Conservation (phyloP, 2,888 invertebrate species). For the Andrena praecox region DNA sequence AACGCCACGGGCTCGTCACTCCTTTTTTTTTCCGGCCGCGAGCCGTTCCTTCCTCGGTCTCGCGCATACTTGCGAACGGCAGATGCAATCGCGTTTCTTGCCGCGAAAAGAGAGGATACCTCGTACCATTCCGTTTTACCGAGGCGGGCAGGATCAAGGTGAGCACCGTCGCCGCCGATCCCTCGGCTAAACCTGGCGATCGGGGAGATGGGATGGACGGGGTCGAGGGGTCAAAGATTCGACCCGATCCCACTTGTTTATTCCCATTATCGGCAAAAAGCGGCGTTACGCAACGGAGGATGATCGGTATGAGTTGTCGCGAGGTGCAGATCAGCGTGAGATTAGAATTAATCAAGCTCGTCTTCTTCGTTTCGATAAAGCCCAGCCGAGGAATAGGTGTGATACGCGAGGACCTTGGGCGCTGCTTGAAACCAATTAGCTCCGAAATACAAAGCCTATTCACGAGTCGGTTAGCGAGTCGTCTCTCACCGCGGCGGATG, state of each 20-base stretch:
- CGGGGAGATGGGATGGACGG: neutral
- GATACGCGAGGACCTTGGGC: neutral
- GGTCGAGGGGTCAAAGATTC: neutral
- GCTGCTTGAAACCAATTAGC: neutral
- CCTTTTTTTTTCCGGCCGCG: slow-evolving; percentile 21
- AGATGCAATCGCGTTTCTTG: slow-evolving; percentile 15
- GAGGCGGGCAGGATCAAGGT: neutral
- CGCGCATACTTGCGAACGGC: neutral
- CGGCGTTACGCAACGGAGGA: neutral
- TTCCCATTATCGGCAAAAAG: too few species aligned
- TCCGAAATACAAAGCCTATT: slow-evolving; percentile 9
- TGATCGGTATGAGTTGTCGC: neutral
- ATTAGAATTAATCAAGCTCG: neutral
- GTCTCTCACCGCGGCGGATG: neutral
- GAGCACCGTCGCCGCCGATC: neutral
- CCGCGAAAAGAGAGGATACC: neutral
- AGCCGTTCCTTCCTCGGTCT: neutral
- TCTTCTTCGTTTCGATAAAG: neutral
- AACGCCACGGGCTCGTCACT: slow-evolving; percentile 33
- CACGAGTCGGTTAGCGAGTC: slow-evolving; percentile 2
- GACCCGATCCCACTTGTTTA: neutral
- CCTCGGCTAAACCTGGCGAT: neutral
- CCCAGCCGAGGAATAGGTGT: neutral
- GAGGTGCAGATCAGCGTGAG: neutral
- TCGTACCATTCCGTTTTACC: neutral